These are phyloP conservation scores for Lagopus leucura DNA, from an alignment of 2,113 vertebrate species.

Conservation along the genomic window DNA sequence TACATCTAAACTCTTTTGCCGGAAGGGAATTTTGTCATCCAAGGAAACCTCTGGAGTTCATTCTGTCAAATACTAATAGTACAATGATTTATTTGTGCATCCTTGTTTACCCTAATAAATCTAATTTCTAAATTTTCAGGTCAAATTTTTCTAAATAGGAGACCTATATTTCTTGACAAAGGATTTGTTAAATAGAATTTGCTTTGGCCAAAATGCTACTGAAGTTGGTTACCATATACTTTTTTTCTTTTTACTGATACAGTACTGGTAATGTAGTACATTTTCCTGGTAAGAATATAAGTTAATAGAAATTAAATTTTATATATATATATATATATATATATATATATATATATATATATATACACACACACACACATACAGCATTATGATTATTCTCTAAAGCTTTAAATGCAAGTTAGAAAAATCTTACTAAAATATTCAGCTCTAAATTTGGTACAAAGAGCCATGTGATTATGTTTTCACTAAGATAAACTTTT, in stretches of 20 bases:
- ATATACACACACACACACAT: no score
- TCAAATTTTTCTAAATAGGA: neutral
- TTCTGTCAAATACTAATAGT: neutral
- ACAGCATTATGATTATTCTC: neutral
- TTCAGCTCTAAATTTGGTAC: neutral
- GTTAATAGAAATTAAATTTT: no score
- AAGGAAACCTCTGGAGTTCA: neutral
- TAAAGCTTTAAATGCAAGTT: neutral
- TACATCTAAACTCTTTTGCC: neutral
- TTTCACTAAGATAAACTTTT: neutral
- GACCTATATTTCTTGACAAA: neutral
- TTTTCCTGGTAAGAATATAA: neutral
- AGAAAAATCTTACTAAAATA: neutral
- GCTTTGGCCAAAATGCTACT: neutral
- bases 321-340: no score
- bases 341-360: no score
- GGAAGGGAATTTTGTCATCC: neutral
- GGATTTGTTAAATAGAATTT: neutral
- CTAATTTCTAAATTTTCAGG: neutral
- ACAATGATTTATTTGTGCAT: neutral
- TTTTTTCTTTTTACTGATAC: neutral
- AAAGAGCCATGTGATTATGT: neutral
- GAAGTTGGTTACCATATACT: neutral
- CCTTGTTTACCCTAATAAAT: neutral
- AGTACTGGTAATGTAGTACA: fast-evolving